Base-by-base conservation (phyloP, 37 sponge, comb jelly and placozoan genomes). In the Chondrosia reniformis region DNA sequence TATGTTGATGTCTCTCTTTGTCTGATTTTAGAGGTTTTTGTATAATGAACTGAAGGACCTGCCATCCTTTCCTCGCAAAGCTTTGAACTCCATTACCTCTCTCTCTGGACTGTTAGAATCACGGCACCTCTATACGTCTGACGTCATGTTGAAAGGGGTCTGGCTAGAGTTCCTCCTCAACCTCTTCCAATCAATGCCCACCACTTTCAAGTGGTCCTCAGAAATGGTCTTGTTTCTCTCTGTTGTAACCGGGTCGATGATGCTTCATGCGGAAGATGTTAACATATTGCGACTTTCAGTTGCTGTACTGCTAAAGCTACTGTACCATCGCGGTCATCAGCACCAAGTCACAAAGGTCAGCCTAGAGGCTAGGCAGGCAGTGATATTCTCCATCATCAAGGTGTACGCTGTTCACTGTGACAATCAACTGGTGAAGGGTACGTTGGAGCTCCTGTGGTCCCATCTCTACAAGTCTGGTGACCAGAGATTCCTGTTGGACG, bases 11-110 rank as follows among this genome's bases (percentile, higher is more conserved):
- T 45, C 46, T 71, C 37, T 62, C 37, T 55, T 10, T 6, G 34
- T 3, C 21, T 64, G 54, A 4, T 55, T 46, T 37, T 45, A 80
- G 28, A 56, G 33, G 3, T 89, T 89, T 64, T 78, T 89, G 77
- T 78, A 81, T 58, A 62, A 62, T 6, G 90, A 89, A 67, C 58
- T 89, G 30, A 61, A 75, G 0, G 83, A 81, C 17, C 82, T 85
- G 55, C 62, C 79, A 45, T 89, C 90, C 21, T 89, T 89, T 59
- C 90, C 90, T 5, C 78, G 90, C 7, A 84, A 85, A 46, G 84
- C 83, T 32, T 76, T 89, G 49, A 82, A 81, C 67, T 85, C 79
- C 44, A 33, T 85, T 45, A 69, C 63, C 45, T 81, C 84, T 25
- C 67, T 66, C 33, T 43, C 73, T 5, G 59, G 52, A 34, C 43